Conservation (phyloP, 2,113 vertebrate genomes). For the Syrmaticus mikado region DNA sequence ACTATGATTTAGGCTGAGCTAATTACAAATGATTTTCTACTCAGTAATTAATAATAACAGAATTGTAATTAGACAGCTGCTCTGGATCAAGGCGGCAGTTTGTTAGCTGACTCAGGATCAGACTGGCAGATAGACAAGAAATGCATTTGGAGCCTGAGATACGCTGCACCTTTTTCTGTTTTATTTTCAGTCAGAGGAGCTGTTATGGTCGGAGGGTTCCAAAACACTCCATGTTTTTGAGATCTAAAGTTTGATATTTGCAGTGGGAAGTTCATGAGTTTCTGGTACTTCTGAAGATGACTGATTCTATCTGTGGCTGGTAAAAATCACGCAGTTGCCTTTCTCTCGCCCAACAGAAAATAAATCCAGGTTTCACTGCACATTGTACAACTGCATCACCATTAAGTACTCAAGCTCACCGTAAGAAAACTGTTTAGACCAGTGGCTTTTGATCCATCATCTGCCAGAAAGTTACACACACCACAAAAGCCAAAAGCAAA, state of each 20-base stretch:
- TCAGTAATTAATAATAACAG: conserved; percentile 98
- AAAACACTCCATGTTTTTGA: not conserved
- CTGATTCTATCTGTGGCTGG: not conserved
- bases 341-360: not conserved
- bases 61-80: conserved; percentile 97
- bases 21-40: conserved; percentile 97
- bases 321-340: not conserved
- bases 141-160: conserved; percentile 17
- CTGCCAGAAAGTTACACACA: not conserved
- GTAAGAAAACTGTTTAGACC: not conserved
- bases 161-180: not conserved
- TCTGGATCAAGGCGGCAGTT: conserved; percentile 84
- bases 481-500: no score
- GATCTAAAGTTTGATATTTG: not conserved
- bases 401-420: not conserved
- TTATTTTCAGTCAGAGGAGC: conserved; percentile 4
- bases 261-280: not conserved
- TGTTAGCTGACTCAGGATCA: conserved; percentile 85
- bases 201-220: not conserved
- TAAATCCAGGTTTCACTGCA: not conserved
- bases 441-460: not conserved
- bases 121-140: conserved; percentile 80
- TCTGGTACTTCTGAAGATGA: not conserved
- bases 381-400: not conserved
- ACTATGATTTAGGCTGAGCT: conserved; percentile 95